These are phyloP conservation scores for Trichonephila clavata DNA, from an alignment of 1,140 invertebrate genomes.

Conservation along the genomic window DNA sequence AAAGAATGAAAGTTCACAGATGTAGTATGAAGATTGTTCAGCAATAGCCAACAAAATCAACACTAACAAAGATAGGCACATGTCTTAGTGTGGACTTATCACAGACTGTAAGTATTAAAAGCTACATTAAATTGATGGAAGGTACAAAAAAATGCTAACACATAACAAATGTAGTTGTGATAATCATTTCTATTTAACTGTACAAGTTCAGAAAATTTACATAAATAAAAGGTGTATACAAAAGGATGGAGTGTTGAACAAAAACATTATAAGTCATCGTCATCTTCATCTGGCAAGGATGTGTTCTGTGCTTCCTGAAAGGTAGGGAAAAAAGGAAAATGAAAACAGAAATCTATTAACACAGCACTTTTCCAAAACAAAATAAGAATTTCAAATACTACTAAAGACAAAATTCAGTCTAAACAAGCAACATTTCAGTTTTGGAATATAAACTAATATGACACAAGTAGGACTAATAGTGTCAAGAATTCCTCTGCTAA, in stretches of 20 bases:
- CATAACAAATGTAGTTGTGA: background rate
- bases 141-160: background rate
- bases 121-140: background rate
- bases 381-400: no score
- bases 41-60: no score
- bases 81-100: background rate
- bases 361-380: no score
- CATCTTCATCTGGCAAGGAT: constrained; percentile 93
- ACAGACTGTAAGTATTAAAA: background rate
- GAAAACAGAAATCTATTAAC: no score
- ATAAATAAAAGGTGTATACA: constrained; percentile 49
- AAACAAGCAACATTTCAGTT: no score
- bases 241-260: constrained; percentile 23
- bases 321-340: constrained; percentile 43
- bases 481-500: no score
- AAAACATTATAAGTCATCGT: constrained; percentile 92
- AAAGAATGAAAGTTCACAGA: no score
- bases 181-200: constrained; percentile 53
- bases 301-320: constrained; percentile 92
- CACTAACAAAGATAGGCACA: no score
- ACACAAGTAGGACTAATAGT: no score
- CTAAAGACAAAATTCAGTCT: no score
- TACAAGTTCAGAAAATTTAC: constrained; percentile 60
- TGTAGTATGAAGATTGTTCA: no score
- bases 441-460: no score